phyloP scores from a whole-genome alignment of 2,888 invertebrate genomes.

The Plagiodera versicolora region DNA sequence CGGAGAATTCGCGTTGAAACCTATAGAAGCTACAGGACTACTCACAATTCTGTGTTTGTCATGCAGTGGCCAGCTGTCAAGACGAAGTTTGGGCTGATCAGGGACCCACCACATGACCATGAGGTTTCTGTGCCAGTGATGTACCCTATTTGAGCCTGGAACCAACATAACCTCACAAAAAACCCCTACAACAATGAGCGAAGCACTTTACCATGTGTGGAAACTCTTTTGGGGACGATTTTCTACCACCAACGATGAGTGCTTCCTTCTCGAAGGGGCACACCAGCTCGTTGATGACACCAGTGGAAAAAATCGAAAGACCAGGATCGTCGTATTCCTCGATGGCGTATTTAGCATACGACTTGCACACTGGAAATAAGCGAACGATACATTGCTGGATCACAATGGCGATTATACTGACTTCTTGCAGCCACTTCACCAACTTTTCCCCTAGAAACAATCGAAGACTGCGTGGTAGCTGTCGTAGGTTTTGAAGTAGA shows the following conservation, averaged over 20 bases:
- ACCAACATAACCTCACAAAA: not conserved
- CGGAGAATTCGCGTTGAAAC: no score
- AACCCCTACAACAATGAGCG: no score
- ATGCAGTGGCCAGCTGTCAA: constrained; percentile 70
- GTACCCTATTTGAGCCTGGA: constrained; percentile 45
- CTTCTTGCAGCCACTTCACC: constrained; percentile 35
- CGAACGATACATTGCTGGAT: not conserved
- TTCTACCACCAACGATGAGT: constrained; percentile 55
- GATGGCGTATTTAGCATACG: not conserved
- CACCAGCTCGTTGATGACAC: constrained; percentile 40
- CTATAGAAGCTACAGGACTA: not conserved
- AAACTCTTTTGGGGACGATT: constrained; percentile 55
- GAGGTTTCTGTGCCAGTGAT: constrained; percentile 39
- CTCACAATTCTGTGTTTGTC: constrained; percentile 19
- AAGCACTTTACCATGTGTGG: constrained; percentile 63
- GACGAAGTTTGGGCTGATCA: constrained; percentile 65
- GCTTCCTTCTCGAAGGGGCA: constrained; percentile 53
- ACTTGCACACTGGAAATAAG: not conserved
- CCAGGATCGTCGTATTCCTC: not conserved
- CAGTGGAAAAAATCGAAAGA: not conserved
- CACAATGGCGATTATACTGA: constrained; percentile 28
- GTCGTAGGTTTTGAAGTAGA: not conserved
- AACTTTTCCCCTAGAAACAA: not conserved
- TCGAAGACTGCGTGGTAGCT: not conserved
- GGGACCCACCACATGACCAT: constrained; percentile 67